Base-by-base conservation (phyloP, 2,888 invertebrate genomes). In the Phanerotoma sp. region DNA sequence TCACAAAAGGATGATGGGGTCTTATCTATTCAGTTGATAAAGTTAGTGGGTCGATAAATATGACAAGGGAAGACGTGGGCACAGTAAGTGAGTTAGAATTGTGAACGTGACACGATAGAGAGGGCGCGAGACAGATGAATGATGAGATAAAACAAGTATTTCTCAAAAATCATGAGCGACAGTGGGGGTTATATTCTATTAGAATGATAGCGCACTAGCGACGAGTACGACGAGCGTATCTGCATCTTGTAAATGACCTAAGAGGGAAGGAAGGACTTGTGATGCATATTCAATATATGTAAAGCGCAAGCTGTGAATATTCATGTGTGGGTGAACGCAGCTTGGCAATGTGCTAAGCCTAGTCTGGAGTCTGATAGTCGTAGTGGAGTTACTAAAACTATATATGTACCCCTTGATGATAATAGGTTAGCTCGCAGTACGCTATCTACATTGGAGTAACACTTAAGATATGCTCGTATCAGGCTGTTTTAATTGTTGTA, bases 221-320 rank as follows among this genome's bases (percentile, higher is more conserved):
- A 25, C 25, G 25, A 18, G 33, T 21, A 62, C 64, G 60, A 61
- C 62, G 50, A 57, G 64, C 69, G 67, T 73, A 74, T 72, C 74
- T 72, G 72, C 72, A 74, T 74, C 74, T 74, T 72, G 73, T 74
- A 74, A 74, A 74, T 74, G 71, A 74, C 72, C 73, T 74, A 73
- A 74, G 74, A 74, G 74, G 69, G 71, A 73, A 71, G 70, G 72
- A 72, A 72, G 70, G 72, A 68, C 70, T 68, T 35, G 62, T 67
- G 72, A 71, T 74, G 73, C 74, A 74, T 74, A 74, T 74, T 74
- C 74, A 74, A 68, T 71, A 68, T 73, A 74, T 74, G 74, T 72
- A 74, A 74, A 74, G 71, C 71, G 67, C 60, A 61, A 63, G 61
- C 70, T 74, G n/a, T n/a, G 74, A 74, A 74, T 74, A 74, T 74